A percentile compares a stretch with the other conserved stretches of the same genome.
phyloP scores from a whole-genome alignment of 2,113 vertebrate genomes.

The Daubentonia madagascariensis region DNA sequence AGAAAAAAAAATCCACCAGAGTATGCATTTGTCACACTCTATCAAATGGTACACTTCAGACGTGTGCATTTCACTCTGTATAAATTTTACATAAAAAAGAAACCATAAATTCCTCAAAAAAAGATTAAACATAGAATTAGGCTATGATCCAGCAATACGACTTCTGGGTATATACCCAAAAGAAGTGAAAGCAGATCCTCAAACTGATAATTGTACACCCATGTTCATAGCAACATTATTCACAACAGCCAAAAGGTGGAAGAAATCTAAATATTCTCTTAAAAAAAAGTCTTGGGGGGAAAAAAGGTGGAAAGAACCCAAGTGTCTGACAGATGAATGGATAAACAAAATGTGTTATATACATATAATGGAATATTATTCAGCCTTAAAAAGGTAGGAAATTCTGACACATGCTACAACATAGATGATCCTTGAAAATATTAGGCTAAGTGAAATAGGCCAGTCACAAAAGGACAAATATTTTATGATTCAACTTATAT shows the following conservation, averaged over 20 bases:
- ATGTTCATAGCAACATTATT: not conserved
- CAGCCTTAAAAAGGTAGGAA: not conserved
- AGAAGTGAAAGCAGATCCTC: not conserved
- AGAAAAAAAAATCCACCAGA: not conserved
- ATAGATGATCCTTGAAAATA: not conserved
- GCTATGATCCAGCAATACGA: not conserved
- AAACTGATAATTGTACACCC: not conserved
- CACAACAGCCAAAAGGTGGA: not conserved
- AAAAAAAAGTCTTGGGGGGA: not conserved
- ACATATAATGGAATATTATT: not conserved
- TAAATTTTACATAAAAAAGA: slow-evolving; percentile 26
- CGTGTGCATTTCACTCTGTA: slow-evolving; percentile 21
- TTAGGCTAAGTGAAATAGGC: not conserved
- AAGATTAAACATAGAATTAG: slow-evolving; percentile 26
- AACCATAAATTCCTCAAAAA: not conserved
- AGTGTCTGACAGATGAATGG: not conserved
- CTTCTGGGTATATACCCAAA: not conserved
- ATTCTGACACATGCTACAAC: not conserved
- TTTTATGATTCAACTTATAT: not conserved
- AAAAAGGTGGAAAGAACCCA: not conserved
- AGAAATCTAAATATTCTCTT: not conserved
- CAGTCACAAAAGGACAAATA: not conserved
- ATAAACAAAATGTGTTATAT: not conserved
- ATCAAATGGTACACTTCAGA: slow-evolving; percentile 13
- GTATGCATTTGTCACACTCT: not conserved